phyloP scores from a whole-genome alignment of 2,797 vertebrate genomes.

The Orientallactaga sibirica region DNA sequence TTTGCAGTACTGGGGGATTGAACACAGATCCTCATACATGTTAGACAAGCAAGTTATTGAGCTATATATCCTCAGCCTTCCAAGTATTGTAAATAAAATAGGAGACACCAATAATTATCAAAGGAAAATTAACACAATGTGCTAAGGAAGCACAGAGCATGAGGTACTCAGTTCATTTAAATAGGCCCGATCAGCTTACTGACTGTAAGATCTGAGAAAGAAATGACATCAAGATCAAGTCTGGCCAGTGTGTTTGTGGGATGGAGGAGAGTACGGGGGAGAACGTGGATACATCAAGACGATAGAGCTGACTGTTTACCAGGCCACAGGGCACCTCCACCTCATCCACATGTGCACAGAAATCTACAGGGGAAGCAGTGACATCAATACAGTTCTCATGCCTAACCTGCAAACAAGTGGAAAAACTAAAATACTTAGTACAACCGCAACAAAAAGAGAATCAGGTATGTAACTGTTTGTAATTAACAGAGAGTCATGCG shows the following conservation, averaged over 20 bases:
- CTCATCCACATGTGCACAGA: no score
- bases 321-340: no score
- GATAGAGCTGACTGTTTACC: no score
- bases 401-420: no score
- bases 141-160: neutral
- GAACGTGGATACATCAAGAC: no score
- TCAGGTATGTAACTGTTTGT: neutral
- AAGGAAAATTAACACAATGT: slow-evolving; percentile 15
- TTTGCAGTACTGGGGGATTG: neutral
- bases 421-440: neutral
- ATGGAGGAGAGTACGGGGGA: no score
- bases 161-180: neutral
- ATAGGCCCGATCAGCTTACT: neutral
- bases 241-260: neutral
- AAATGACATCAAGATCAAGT: neutral
- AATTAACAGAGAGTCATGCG: neutral
- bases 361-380: no score
- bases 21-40: neutral
- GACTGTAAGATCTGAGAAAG: neutral
- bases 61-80: neutral
- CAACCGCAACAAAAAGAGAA: neutral
- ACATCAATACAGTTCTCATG: no score
- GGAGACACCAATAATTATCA: neutral
- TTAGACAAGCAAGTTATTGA: neutral
- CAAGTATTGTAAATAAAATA: neutral